phyloP scores from a whole-genome alignment of 1,140 invertebrate genomes.

The Ceratitis capitata region DNA sequence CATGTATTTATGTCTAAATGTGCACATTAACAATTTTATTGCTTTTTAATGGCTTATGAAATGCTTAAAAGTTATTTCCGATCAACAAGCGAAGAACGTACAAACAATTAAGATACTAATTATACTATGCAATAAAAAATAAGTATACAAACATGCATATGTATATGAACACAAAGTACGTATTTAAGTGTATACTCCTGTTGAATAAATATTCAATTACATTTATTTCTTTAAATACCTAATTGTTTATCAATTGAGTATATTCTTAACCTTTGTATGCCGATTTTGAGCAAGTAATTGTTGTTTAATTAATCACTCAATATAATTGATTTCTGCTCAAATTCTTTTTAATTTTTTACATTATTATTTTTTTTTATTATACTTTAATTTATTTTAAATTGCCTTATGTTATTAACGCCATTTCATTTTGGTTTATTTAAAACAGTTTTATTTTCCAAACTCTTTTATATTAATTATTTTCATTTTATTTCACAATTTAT shows the following conservation, averaged over 20 bases:
- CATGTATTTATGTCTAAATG: no score
- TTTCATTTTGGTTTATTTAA: no score
- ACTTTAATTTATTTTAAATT: neutral
- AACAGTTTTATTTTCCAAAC: no score
- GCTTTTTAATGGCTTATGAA: neutral
- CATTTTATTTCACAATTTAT: neutral
- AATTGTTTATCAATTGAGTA: neutral
- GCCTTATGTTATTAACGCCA: no score
- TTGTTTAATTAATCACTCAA: neutral
- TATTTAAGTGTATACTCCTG: neutral
- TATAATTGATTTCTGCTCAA: no score
- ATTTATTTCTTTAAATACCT: neutral
- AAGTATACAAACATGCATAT: neutral
- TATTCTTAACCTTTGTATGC: neutral
- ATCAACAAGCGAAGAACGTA: neutral
- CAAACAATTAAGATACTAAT: neutral
- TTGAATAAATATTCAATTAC: neutral
- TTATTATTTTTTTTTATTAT: neutral
- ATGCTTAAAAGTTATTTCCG: neutral
- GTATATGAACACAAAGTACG: neutral
- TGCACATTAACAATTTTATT: neutral
- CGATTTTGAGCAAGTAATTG: neutral
- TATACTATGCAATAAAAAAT: neutral
- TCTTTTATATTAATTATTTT: neutral
- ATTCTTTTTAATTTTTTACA: neutral